Evolutionary conservation across 2,888 invertebrate species (phyloP).

Genomic region (Pseudococcus viburni): DNA sequence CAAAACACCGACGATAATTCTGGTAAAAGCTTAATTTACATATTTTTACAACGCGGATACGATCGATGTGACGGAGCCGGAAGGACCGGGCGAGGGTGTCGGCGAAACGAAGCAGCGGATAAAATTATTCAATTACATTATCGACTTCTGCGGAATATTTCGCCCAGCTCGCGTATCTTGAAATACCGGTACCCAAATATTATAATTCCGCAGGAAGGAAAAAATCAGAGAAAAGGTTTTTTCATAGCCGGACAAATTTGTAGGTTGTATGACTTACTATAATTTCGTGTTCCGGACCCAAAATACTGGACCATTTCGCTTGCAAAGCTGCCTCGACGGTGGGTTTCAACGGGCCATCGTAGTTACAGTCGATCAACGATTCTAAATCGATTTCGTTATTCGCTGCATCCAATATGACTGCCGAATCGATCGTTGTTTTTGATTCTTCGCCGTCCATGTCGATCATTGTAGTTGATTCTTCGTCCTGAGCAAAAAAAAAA

Average conservation of each 20-base stretch:
- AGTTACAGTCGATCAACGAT: constrained; percentile 72
- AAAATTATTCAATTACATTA: constrained; percentile 40
- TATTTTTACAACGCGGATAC: constrained; percentile 42
- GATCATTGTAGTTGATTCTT: constrained; percentile 79
- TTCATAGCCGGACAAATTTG: neutral
- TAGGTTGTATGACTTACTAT: constrained; percentile 76
- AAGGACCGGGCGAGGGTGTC: neutral
- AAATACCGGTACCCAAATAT: neutral
- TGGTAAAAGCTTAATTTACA: constrained; percentile 46
- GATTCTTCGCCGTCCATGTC: constrained; percentile 85
- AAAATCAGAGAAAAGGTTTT: neutral
- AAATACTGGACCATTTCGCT: constrained; percentile 86
- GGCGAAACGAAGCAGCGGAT: neutral
- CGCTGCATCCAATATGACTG: constrained; percentile 76
- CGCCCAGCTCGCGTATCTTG: neutral
- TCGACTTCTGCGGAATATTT: neutral
- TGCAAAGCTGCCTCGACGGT: constrained; percentile 81
- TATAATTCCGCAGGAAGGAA: neutral
- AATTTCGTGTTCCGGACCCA: constrained; percentile 85
- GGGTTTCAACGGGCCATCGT: constrained; percentile 79
- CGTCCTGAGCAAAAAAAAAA: constrained; percentile 74
- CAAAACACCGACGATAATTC: constrained; percentile 35
- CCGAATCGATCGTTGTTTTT: constrained; percentile 85
- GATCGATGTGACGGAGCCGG: constrained; percentile 22
- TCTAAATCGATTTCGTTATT: constrained; percentile 74